phyloP scores from a whole-genome alignment of 2,797 vertebrate genomes.

The Chloroceryle amazona region DNA sequence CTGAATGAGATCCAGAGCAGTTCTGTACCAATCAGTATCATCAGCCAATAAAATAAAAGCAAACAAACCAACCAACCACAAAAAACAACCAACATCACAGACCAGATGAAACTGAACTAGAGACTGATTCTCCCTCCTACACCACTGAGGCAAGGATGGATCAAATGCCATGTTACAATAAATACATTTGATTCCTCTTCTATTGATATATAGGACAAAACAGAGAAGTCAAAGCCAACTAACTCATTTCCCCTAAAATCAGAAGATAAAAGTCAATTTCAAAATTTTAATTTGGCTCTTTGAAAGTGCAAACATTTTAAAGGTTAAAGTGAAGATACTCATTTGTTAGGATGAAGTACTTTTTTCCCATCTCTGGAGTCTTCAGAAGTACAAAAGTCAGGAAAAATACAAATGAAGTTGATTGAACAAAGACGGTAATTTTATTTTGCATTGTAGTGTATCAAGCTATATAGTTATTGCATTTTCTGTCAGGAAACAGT shows the following conservation, averaged over 20 bases:
- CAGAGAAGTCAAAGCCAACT: not conserved
- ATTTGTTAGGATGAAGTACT: not conserved
- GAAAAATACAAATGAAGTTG: not conserved
- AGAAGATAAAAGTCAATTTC: not conserved
- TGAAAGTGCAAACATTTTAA: not conserved
- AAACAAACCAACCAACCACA: no score
- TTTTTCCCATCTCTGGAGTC: fast-evolving
- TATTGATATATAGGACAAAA: not conserved
- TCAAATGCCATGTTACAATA: not conserved
- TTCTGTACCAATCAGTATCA: not conserved
- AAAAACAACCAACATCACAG: not conserved
- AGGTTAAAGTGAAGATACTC: not conserved
- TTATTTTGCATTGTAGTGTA: not conserved
- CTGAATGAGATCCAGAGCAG: not conserved
- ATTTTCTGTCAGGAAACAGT: not conserved
- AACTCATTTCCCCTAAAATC: not conserved
- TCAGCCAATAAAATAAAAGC: not conserved
- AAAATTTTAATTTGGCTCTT: not conserved
- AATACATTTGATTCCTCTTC: not conserved
- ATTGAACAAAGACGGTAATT: not conserved
- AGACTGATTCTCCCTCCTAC: not conserved
- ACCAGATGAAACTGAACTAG: not conserved
- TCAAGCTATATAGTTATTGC: fast-evolving
- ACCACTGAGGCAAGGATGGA: not conserved
- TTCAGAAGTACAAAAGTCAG: not conserved